Percentiles rank a stretch among this genome's conserved stretches.
phyloP scores from a whole-genome alignment of 2,113 vertebrate species.

The Trogon surrucura region DNA sequence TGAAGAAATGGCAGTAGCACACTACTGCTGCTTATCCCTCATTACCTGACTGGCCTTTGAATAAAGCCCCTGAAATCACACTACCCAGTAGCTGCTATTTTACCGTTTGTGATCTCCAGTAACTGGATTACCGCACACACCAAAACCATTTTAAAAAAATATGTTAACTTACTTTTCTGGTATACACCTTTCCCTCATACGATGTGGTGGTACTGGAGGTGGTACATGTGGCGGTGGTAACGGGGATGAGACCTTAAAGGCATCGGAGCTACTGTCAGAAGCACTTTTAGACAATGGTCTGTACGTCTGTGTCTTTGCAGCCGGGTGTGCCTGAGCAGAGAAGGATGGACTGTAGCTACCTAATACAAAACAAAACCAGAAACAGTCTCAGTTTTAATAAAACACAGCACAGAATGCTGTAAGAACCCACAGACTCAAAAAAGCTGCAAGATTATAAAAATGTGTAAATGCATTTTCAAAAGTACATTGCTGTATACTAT shows the following conservation, averaged over 20 bases:
- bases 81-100: neutral
- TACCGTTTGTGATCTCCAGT: neutral
- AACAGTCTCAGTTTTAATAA: neutral
- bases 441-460: neutral
- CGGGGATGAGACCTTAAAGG: conserved; percentile 78
- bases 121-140: neutral
- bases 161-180: conserved; percentile 83
- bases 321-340: conserved; percentile 87
- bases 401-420: neutral
- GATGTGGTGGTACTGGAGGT: conserved; percentile 83
- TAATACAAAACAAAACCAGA: conserved; percentile 57
- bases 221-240: conserved; percentile 81
- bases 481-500: neutral
- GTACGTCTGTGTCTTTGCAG: conserved; percentile 94
- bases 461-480: neutral
- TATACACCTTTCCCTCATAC: conserved; percentile 83
- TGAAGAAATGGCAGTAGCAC: neutral
- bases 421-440: neutral
- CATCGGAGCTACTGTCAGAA: conserved; percentile 81
- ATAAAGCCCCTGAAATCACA: neutral
- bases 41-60: neutral
- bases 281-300: conserved; percentile 90
- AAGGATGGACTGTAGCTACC: conserved; percentile 81
- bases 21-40: neutral
- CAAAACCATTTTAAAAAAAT: neutral